Base-by-base conservation (phyloP, 2,797 vertebrate species). In the Gambusia yucatana region DNA sequence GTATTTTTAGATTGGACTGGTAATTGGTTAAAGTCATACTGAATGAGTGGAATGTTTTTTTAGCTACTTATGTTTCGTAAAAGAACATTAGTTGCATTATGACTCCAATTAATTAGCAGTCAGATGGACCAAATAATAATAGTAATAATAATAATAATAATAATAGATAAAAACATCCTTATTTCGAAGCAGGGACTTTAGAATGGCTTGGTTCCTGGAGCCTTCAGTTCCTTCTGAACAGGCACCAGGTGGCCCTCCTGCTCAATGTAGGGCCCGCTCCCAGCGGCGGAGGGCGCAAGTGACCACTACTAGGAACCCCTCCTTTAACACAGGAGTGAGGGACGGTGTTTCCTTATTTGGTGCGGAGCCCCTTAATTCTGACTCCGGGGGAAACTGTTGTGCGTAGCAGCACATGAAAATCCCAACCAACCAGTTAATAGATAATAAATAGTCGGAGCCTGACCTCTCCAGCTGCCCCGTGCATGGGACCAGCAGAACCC, bases 291-390 rank as follows among this genome's bases (percentile, higher is more conserved):
- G 93, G 95, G 94, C 93, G 95, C 93, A 86, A 85, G 81, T 75
- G 86, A 70, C 86, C 83, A 30, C 79, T 46, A 14, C 76, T 77
- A 75, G 25, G 57, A 63, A 85, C 78, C 75, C 77, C 67, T 81
- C 77, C 77, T 74, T 52, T 61, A 17, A 76, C 55, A 10, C 11
- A 6, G 55, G 4, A 14, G 48, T 7, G 76, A 84, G 80, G 74
- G 90, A 89, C 88, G 86, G 88, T 82, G 82, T 95, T 94, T 84
- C 96, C 96, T 95, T 96, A 96, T 96, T 96, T 96, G 96, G 96
- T 93, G 89, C 43, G 92, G 86, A 92, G 86, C 86, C 84, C 91
- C 90, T 88, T 88, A 91, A 92, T 91, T 93, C 84, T 86, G 83
- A 89, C 88, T 88, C 81, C 77, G 50, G 73, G 81, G 82, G 87